Conservation (phyloP, 1,140 invertebrate species). For the Rhynchophorus ferrugineus region DNA sequence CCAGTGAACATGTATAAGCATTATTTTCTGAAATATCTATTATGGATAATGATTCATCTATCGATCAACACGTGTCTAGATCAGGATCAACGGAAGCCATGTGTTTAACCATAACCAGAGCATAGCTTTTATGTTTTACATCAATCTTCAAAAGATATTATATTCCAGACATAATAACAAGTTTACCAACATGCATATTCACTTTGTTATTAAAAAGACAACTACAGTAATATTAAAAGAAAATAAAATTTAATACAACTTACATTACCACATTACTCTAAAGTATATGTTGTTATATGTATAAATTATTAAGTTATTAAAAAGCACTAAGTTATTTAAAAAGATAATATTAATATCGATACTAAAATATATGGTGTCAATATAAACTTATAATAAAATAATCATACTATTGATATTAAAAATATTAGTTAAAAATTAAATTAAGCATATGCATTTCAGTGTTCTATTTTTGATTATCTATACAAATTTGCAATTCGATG, state of each 20-base stretch:
- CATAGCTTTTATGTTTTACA: conserved; percentile 42
- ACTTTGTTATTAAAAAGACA: conserved; percentile 51
- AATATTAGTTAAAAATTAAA: no score
- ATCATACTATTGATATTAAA: no score
- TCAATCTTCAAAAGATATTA: no score
- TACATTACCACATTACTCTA: conserved; percentile 48
- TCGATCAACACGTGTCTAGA: conserved; percentile 1
- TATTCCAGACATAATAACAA: conserved; percentile 47
- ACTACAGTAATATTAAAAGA: conserved; percentile 40
- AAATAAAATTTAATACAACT: conserved; percentile 47
- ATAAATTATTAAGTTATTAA: conserved; percentile 49
- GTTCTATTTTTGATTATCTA: no score
- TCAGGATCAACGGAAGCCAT: conserved; percentile 30
- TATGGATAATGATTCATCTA: conserved; percentile 1
- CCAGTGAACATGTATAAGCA: no score
- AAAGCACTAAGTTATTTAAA: no score
- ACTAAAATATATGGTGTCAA: no score
- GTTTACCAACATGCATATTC: conserved; percentile 54
- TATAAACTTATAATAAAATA: no score
- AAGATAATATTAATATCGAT: no score
- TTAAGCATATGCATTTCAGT: no score
- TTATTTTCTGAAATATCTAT: conserved; percentile 15
- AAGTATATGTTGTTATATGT: conserved; percentile 47
- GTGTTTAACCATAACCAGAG: conserved; percentile 43
- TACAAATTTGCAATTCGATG: no score